Percentiles rank a stretch among this genome's conserved stretches.
Conservation (phyloP, 2,888 invertebrate genomes). For the Lasioglossum morio region DNA sequence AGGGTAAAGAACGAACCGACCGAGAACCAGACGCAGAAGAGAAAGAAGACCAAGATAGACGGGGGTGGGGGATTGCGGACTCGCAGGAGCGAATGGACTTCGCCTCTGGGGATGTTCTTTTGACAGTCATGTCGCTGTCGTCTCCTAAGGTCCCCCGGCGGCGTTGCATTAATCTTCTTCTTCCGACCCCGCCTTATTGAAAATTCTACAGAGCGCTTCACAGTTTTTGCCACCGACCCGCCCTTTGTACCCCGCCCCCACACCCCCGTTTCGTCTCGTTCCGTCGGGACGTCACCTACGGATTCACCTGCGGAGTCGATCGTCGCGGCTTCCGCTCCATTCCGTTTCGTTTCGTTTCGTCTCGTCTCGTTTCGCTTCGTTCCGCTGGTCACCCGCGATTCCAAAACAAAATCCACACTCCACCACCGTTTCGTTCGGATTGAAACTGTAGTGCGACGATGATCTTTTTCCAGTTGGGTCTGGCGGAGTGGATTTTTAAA, state of each 20-base stretch:
- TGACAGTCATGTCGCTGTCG: conserved; percentile 81
- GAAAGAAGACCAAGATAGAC: conserved; percentile 7
- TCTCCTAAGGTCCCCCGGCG: conserved; percentile 78
- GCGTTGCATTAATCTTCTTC: conserved; percentile 82
- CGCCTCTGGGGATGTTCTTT: conserved; percentile 80
- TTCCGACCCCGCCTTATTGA: conserved; percentile 80
- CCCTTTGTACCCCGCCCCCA: conserved; percentile 66
- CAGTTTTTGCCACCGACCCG: conserved; percentile 71
- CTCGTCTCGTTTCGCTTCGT: conserved; percentile 28
- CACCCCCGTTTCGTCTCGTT: conserved; percentile 20
- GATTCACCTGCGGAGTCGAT: conserved; percentile 51
- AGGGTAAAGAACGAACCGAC: conserved; percentile 26
- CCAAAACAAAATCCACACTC: conserved; percentile 13
- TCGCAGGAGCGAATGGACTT: conserved; percentile 73
- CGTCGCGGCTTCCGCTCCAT: conserved; percentile 44
- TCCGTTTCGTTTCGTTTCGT: conserved; percentile 17
- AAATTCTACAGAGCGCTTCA: conserved; percentile 80
- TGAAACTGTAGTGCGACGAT: neutral
- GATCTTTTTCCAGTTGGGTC: neutral
- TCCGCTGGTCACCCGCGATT: neutral
- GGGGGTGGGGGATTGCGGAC: conserved; percentile 60
- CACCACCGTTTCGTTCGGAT: neutral
- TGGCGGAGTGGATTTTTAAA: neutral
- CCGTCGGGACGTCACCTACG: conserved; percentile 52
- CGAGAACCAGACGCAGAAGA: conserved; percentile 24